phyloP scores from a whole-genome alignment of 2,888 invertebrate genomes.

The Rhagonycha lutea region DNA sequence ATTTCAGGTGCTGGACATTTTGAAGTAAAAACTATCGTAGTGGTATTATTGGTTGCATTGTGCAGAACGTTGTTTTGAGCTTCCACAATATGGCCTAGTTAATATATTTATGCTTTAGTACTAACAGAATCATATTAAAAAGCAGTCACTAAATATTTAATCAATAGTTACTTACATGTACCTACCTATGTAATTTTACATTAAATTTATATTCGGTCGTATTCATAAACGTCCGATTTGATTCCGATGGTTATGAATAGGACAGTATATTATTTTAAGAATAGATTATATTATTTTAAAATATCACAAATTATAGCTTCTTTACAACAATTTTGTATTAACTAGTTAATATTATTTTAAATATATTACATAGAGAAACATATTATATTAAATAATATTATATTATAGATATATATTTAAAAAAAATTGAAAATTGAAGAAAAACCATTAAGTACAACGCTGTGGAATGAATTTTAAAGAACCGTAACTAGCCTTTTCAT shows the following conservation, averaged over 20 bases:
- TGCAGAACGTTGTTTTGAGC: constrained; percentile 12
- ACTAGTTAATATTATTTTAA: background rate
- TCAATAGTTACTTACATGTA: background rate
- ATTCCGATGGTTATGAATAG: background rate
- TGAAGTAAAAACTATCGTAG: background rate
- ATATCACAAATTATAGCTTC: background rate
- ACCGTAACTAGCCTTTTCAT: background rate
- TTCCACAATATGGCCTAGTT: constrained; percentile 6
- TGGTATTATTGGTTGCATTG: constrained; percentile 2
- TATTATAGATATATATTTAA: background rate
- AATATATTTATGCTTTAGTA: constrained; percentile 5
- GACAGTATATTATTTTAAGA: background rate
- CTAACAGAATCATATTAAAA: constrained; percentile 2
- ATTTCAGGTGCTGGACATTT: constrained; percentile 9
- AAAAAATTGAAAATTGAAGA: background rate
- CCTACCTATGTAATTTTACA: background rate
- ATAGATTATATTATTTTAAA: background rate
- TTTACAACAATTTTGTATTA: background rate
- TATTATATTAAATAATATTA: background rate
- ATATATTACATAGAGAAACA: background rate
- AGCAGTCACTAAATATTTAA: constrained; percentile 2
- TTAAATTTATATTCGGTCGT: background rate
- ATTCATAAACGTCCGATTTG: background rate
- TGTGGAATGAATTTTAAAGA: background rate
- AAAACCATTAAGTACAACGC: background rate